Conservation (phyloP, 2,797 vertebrate species). For the Mustela erminea region DNA sequence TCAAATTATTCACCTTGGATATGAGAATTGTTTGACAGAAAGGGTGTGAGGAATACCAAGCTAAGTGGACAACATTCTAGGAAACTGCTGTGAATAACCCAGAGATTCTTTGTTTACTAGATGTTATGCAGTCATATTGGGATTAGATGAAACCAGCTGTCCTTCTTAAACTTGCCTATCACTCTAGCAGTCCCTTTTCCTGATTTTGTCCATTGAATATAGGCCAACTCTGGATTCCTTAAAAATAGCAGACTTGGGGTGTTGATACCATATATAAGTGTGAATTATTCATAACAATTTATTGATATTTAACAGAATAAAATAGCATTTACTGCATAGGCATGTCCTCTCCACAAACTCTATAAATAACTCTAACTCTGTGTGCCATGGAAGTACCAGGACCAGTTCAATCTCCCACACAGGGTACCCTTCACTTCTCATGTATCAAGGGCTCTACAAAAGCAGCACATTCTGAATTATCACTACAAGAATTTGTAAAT, state of each 20-base stretch:
- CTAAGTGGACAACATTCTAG: background rate
- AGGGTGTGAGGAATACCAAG: background rate
- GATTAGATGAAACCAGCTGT: background rate
- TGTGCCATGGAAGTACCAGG: background rate
- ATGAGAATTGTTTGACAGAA: background rate
- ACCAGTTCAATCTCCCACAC: background rate
- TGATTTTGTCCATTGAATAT: background rate
- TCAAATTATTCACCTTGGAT: background rate
- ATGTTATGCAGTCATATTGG: background rate
- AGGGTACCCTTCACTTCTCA: background rate
- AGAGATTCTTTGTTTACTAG: background rate
- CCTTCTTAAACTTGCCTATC: background rate
- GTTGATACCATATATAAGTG: background rate
- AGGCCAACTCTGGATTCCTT: background rate
- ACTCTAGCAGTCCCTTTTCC: background rate
- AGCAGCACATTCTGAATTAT: background rate
- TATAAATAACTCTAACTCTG: background rate
- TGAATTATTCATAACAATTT: background rate
- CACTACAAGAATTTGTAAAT: background rate
- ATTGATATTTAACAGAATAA: slow-evolving; percentile 2
- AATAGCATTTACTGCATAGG: background rate
- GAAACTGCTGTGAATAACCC: background rate
- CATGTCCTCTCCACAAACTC: background rate
- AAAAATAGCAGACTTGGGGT: background rate
- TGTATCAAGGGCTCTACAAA: background rate